Base-by-base conservation (phyloP, 2,797 vertebrate species). In the Alfaro cultratus region DNA sequence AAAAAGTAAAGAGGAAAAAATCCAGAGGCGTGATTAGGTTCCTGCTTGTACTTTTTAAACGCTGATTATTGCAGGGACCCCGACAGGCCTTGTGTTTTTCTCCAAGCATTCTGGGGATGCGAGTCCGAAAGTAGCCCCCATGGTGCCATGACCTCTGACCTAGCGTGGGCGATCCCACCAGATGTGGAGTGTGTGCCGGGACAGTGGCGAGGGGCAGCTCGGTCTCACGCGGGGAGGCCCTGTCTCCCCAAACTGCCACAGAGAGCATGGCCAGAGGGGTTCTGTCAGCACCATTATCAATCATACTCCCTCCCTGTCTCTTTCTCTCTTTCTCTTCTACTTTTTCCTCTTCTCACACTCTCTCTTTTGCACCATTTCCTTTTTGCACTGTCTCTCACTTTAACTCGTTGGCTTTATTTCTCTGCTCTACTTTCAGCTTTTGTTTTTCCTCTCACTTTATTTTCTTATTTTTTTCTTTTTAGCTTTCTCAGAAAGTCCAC, bases 201-300 rank as follows among this genome's bases (percentile, higher is more conserved):
- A 95, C 92, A 92, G 93, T 94, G 94, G 93, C 91, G 91, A 95
- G 95, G 95, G 93, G 90, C 92, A 92, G 93, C 93, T 93, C 89
- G 89, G 94, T 95, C 94, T 94, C 93, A 95, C 89, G 86, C 94
- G 93, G 94, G 94, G 94, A 95, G 94, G 93, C 94, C 94, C 93
- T 90, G 92, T 94, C 95, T 95, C 95, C 95, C 95, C 93, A 95
- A 93, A 95, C 94, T 95, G 95, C 94, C 94, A 95, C 93, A 93
- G 94, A 95, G 94, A 95, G 95, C 94, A 95, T 95, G 94, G 94
- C 95, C 94, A 95, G 94, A 95, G 94, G 95, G 94, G 91, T 94
- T 95, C 94, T 95, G 94, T 95, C 95, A 95, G 94, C 94, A 95
- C 92, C 93, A 89, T 95, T 95, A 95, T 95, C 94, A 95, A 95